These are phyloP conservation scores for Corythornis madagascariensis DNA, from an alignment of 2,113 vertebrate species.

Conservation along the genomic window DNA sequence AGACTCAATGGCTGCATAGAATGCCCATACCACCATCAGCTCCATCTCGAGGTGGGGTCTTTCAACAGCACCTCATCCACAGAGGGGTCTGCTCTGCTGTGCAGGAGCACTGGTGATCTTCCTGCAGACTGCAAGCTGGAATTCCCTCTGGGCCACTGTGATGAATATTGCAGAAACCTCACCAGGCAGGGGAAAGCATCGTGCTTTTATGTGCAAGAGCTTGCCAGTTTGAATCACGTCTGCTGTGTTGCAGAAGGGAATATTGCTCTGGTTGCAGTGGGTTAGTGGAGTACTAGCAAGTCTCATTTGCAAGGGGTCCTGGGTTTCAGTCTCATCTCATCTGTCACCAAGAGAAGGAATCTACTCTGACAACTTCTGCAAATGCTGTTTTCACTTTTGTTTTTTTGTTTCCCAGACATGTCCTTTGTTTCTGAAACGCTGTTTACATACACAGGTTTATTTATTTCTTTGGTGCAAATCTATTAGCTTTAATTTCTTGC, in stretches of 20 bases:
- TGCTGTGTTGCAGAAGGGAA: background rate
- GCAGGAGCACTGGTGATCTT: accelerated
- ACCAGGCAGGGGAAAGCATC: background rate
- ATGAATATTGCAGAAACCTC: conserved; percentile 34
- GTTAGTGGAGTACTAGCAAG: conserved; percentile 2
- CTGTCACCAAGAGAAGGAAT: conserved; percentile 7
- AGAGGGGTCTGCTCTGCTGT: background rate
- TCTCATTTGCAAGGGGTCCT: background rate
- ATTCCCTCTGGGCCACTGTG: background rate
- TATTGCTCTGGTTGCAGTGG: conserved; percentile 17
- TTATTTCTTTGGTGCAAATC: background rate
- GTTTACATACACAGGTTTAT: background rate
- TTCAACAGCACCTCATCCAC: background rate
- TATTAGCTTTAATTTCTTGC: conserved; percentile 48
- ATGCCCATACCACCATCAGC: accelerated
- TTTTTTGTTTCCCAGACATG: background rate
- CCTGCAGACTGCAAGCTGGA: background rate
- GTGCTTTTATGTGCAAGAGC: background rate
- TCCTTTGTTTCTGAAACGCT: conserved; percentile 22
- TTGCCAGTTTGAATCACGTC: conserved; percentile 48
- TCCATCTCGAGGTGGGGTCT: background rate
- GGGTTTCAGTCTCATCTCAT: conserved; percentile 41
- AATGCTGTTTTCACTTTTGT: conserved; percentile 31
- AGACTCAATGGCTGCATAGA: background rate
- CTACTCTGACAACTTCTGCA: conserved; percentile 31